Evolutionary conservation across 64 coral and sea anemone genomes (phyloP), one percentile per base, ranked within the genome.

Genomic region (Hydrozoanthus tunicans): DNA sequence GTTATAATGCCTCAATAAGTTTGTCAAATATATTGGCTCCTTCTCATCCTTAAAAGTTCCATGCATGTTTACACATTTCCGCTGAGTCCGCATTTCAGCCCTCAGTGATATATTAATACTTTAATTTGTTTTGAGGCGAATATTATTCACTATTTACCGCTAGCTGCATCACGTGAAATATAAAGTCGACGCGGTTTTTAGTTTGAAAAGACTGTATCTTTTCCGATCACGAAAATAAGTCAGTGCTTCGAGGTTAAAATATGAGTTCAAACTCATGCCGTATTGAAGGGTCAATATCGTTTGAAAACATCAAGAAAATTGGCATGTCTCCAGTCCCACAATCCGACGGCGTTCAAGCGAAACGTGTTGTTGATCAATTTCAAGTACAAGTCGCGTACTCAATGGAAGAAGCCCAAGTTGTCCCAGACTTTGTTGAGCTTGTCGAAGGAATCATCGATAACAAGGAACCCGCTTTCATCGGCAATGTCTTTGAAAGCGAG

Each of bases 391-490:
- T 43, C 32, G 32, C 32, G 11, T 79, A 64, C 26, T 80, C 60
- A 6, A 90, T 90, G 89, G 89, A 90, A n/a, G 89, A 90, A 65
- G 32, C 76, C 0, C 89, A 90, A 17, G 89, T 90, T 0, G 89
- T 90, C 6, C 89, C 89, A 0, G 89, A 90, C 51, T 90, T 90
- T 67, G 75, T 27, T 17, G 76, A 90, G 17, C 80, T 90, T 14
- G 13, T 90, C 53, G 76, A 90, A 55, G 26, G 58, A 64, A 13
- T 79, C 7, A 67, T 20, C 54, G 73, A 90, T 6, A 77, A 65
- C 17, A 64, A 20, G 67, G 10, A 20, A 11, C 20, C 53, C 23
- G 76, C 79, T 27, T n/a, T 79, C 8, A 10, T 8, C 7, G 89
- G 79, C 17, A 79, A 53, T 8, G 89, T 88, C 11, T 88, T 88